Evolutionary conservation across 1,140 invertebrate genomes (phyloP).

Genomic region (Globodera rostochiensis): DNA sequence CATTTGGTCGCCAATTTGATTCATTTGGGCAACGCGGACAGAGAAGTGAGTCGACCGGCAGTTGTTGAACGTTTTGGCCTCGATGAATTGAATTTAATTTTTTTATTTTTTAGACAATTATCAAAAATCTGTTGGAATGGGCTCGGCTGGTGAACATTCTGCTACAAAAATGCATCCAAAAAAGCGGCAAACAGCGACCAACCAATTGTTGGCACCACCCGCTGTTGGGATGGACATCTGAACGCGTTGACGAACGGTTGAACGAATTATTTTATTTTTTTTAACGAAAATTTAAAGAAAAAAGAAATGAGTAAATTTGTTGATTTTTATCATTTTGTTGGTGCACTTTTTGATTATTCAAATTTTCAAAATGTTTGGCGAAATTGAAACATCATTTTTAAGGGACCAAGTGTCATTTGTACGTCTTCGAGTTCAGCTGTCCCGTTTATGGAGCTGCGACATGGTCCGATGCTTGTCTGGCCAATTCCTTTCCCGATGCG

Average conservation of each 20-base stretch:
- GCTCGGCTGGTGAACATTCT: conserved; percentile 46
- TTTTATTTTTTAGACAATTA: conserved; percentile 42
- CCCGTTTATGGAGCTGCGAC: conserved; percentile 5
- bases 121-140: conserved; percentile 52
- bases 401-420: background rate
- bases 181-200: conserved; percentile 41
- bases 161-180: conserved; percentile 23
- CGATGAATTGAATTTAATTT: conserved; percentile 21
- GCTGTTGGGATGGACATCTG: conserved; percentile 92
- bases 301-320: too few species aligned
- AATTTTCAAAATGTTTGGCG: too few species aligned
- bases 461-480: conserved; percentile 48
- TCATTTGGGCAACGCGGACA: conserved; percentile 49
- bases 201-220: conserved; percentile 96
- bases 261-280: background rate
- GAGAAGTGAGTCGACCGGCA: too few species aligned
- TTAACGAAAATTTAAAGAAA: too few species aligned
- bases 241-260: conserved; percentile 75
- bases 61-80: too few species aligned
- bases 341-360: too few species aligned
- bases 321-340: too few species aligned
- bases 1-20: conserved; percentile 48
- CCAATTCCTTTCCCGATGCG: conserved; percentile 53
- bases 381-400: too few species aligned
- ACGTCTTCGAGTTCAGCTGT: background rate